A percentile compares a stretch with the other conserved stretches of the same genome.
Evolutionary conservation across 1,140 invertebrate genomes (phyloP).

Genomic region (Drosophila nasuta): DNA sequence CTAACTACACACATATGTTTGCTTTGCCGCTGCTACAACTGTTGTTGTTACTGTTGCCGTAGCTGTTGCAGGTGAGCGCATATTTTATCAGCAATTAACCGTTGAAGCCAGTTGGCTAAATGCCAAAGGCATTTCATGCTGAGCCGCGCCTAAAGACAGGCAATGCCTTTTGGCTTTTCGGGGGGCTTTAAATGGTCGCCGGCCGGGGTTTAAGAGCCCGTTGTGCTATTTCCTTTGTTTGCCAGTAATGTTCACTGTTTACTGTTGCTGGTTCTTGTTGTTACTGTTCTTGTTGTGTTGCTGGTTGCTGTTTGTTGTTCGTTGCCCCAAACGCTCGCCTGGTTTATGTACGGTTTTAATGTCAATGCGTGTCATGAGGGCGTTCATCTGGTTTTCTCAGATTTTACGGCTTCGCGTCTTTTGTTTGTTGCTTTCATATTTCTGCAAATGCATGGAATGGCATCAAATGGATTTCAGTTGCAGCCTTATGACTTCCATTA

Average conservation of each 20-base stretch:
- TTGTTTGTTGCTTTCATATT: conserved; percentile 27
- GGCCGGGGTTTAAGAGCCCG: conserved; percentile 23
- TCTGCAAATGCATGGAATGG: conserved; percentile 19
- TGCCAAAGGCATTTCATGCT: conserved; percentile 8
- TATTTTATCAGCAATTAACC: conserved; percentile 63
- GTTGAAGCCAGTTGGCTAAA: conserved; percentile 41
- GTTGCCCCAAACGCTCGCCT: conserved; percentile 32
- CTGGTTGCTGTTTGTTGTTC: neutral
- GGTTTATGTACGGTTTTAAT: conserved; percentile 62
- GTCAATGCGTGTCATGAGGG: conserved; percentile 57
- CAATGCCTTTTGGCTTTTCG: conserved; percentile 31
- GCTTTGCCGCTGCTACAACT: conserved; percentile 21
- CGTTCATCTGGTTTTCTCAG: conserved; percentile 37
- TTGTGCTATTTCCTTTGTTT: conserved; percentile 20
- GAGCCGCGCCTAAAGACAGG: conserved; percentile 24
- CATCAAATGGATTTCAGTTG: conserved; percentile 16
- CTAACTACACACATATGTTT: conserved; percentile 26
- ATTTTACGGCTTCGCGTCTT: conserved; percentile 51
- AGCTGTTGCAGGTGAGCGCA: conserved; percentile 50
- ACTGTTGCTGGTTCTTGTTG: neutral
- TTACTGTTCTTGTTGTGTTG: no score
- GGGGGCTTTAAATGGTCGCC: conserved; percentile 48
- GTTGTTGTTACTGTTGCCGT: conserved; percentile 14
- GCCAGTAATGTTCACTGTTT: conserved; percentile 23
- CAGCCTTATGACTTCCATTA: conserved; percentile 13